phyloP scores from a whole-genome alignment of 2,888 invertebrate species.

The Phortica magna region DNA sequence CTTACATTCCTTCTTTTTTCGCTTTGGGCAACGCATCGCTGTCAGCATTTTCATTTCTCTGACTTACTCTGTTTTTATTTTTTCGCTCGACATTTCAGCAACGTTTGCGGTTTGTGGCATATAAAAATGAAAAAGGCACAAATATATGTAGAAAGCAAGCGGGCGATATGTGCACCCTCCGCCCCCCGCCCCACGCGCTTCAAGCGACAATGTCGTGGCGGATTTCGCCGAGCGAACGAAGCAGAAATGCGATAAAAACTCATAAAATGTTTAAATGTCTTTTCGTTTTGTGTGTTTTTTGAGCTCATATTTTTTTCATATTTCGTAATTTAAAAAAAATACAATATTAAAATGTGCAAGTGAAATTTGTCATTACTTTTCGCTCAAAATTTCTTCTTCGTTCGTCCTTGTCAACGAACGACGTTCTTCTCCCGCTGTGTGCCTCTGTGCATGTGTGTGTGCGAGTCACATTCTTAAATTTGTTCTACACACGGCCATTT shows the following conservation, averaged over 20 bases:
- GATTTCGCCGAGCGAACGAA: neutral
- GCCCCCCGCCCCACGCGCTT: neutral
- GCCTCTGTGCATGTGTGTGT: neutral
- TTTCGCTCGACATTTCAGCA: neutral
- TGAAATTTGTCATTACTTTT: constrained; percentile 12
- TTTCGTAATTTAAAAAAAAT: constrained; percentile 12
- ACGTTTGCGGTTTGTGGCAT: neutral
- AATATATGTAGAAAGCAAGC: neutral
- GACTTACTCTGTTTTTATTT: neutral
- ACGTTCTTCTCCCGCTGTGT: neutral
- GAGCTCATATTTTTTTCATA: neutral
- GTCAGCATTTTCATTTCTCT: neutral
- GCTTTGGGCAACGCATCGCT: neutral
- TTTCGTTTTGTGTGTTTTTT: neutral
- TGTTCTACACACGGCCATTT: too few species aligned
- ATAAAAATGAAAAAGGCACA: neutral
- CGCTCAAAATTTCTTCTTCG: too few species aligned
- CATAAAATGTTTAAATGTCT: constrained; percentile 31
- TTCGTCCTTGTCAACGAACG: neutral
- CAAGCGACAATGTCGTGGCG: neutral
- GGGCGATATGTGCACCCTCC: neutral
- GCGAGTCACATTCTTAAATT: too few species aligned
- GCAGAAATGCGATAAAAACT: constrained; percentile 13
- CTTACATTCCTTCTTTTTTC: neutral
- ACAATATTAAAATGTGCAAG: neutral